phyloP scores from a whole-genome alignment of 2,797 vertebrate species.

The Pogonophryne albipinna region DNA sequence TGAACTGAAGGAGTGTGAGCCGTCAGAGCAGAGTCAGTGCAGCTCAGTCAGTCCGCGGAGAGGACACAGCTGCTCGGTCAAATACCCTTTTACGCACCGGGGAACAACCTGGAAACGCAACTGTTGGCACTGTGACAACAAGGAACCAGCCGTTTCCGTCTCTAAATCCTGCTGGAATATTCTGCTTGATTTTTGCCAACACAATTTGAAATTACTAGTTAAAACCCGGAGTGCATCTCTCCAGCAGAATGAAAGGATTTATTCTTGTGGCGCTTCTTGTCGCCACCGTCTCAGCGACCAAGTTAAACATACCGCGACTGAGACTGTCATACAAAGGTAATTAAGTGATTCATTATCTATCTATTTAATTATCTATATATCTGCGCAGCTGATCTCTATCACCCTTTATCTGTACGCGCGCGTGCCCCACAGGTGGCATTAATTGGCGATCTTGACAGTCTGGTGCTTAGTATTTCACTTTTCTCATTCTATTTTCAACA shows the following conservation, averaged over 20 bases:
- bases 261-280: constrained; percentile 63
- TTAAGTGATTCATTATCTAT: constrained; percentile 2
- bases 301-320: constrained; percentile 83
- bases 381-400: background rate
- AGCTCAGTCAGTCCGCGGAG: constrained; percentile 26
- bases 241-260: constrained; percentile 74
- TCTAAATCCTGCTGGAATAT: constrained; percentile 21
- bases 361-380: constrained; percentile 27
- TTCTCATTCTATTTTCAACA: background rate
- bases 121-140: constrained; percentile 27
- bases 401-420: background rate
- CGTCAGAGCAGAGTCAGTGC: constrained; percentile 31
- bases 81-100: constrained; percentile 37
- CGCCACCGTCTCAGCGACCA: constrained; percentile 64
- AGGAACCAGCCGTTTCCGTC: background rate
- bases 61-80: constrained; percentile 10
- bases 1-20: constrained; percentile 26
- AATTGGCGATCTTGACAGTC: background rate
- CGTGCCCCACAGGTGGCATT: constrained; percentile 44
- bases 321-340: constrained; percentile 86
- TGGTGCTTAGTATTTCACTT: background rate
- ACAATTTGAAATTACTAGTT: background rate
- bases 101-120: background rate
- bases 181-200: background rate
- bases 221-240: constrained; percentile 12